phyloP scores from a whole-genome alignment of 2,113 vertebrate species.

The Nestor notabilis region DNA sequence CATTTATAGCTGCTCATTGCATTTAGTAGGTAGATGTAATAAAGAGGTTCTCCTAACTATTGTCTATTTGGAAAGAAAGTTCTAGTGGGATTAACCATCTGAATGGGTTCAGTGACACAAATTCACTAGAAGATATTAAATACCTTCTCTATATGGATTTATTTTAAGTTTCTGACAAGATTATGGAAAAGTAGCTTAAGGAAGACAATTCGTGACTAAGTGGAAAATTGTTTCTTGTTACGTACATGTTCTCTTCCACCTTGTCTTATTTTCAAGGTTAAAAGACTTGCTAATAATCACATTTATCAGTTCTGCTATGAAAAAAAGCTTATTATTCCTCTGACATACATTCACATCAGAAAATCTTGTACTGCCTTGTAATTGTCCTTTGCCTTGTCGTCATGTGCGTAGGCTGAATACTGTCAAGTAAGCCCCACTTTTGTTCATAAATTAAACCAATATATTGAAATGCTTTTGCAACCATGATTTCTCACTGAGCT shows the following conservation, averaged over 20 bases:
- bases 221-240: not conserved
- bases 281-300: not conserved
- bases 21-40: not conserved
- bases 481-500: fast-evolving
- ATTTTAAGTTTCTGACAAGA: not conserved
- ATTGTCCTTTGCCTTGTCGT: not conserved
- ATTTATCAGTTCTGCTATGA: not conserved
- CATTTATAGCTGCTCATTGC: fast-evolving
- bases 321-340: not conserved
- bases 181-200: not conserved
- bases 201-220: not conserved
- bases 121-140: not conserved
- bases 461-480: not conserved
- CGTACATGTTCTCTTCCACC: not conserved
- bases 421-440: fast-evolving
- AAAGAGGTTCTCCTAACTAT: not conserved
- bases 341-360: not conserved
- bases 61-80: not conserved
- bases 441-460: not conserved
- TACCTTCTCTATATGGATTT: not conserved
- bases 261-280: not conserved
- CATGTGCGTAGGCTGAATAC: not conserved
- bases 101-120: not conserved
- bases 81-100: not conserved
- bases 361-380: not conserved